phyloP scores from a whole-genome alignment of 1,140 invertebrate species.

The Drosophila arawakana region DNA sequence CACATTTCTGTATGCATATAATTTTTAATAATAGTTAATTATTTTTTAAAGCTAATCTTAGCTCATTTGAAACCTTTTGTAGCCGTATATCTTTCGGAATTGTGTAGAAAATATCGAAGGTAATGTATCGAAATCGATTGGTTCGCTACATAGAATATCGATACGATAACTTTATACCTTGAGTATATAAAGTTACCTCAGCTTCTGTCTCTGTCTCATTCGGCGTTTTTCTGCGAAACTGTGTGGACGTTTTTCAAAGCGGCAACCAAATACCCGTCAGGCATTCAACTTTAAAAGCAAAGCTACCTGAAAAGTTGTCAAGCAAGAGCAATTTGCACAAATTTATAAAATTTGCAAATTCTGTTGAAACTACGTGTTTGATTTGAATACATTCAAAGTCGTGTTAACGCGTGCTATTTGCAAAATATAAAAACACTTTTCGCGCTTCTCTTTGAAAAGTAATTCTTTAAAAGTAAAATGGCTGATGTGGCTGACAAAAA shows the following conservation, averaged over 20 bases:
- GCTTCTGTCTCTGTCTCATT: constrained; percentile 72
- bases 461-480: constrained; percentile 76
- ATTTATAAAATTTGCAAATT: constrained; percentile 63
- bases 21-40: neutral
- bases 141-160: constrained; percentile 22
- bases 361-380: constrained; percentile 42
- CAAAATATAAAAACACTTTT: constrained; percentile 48
- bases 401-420: constrained; percentile 42
- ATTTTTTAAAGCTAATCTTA: neutral
- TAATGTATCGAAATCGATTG: constrained; percentile 23
- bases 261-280: constrained; percentile 51
- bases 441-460: constrained; percentile 70
- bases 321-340: constrained; percentile 63
- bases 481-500: constrained; percentile 84
- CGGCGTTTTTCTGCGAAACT: constrained; percentile 75
- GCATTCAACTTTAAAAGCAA: constrained; percentile 61
- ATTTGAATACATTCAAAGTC: constrained; percentile 32
- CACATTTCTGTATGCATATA: neutral
- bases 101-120: neutral
- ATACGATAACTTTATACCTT: constrained; percentile 27
- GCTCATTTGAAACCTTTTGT: too few species aligned
- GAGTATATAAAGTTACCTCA: constrained; percentile 53
- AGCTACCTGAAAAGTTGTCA: constrained; percentile 63
- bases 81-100: neutral
- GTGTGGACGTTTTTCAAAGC: constrained; percentile 67